Evolutionary conservation across 2,113 vertebrate species (phyloP).

Genomic region (Echinops telfairi): DNA sequence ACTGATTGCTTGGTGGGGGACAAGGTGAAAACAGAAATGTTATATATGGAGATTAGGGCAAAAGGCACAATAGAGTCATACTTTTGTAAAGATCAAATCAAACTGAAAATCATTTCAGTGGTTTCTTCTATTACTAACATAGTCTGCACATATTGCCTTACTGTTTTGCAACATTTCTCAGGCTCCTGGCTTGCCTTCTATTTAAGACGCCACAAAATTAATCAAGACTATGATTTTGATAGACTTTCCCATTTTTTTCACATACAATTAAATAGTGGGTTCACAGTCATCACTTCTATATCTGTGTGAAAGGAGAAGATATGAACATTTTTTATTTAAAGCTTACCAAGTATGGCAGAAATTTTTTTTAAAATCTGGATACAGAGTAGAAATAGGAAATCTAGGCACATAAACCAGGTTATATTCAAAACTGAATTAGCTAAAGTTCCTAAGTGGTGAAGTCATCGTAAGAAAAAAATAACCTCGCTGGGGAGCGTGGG

Average conservation of each 20-base stretch:
- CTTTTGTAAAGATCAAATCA: conserved; percentile 40
- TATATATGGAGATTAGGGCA: conserved; percentile 11
- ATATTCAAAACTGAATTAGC: too few species aligned
- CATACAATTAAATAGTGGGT: conserved; percentile 22
- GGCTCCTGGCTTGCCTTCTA: conserved; percentile 11
- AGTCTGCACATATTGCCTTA: not conserved
- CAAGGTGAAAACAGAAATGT: conserved; percentile 39
- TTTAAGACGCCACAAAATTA: conserved; percentile 45
- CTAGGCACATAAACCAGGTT: not conserved
- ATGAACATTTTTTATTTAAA: conserved; percentile 14
- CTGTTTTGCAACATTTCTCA: not conserved
- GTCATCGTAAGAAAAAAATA: too few species aligned
- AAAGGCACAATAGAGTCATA: not conserved
- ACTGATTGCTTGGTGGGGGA: conserved; percentile 18
- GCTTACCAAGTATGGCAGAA: not conserved
- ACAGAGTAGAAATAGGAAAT: conserved; percentile 24
- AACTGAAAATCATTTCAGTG: conserved; percentile 56
- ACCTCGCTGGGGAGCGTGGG: too few species aligned
- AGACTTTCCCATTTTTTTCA: conserved; percentile 38
- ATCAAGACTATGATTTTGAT: conserved; percentile 50
- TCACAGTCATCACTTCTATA: conserved; percentile 31
- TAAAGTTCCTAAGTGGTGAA: not conserved
- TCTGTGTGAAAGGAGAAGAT: conserved; percentile 6
- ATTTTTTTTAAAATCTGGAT: not conserved
- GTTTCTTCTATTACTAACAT: conserved; percentile 43